Percentiles rank a stretch among this genome's conserved stretches.
phyloP scores from a whole-genome alignment of 1,140 invertebrate species.

The Caerostris extrusa region DNA sequence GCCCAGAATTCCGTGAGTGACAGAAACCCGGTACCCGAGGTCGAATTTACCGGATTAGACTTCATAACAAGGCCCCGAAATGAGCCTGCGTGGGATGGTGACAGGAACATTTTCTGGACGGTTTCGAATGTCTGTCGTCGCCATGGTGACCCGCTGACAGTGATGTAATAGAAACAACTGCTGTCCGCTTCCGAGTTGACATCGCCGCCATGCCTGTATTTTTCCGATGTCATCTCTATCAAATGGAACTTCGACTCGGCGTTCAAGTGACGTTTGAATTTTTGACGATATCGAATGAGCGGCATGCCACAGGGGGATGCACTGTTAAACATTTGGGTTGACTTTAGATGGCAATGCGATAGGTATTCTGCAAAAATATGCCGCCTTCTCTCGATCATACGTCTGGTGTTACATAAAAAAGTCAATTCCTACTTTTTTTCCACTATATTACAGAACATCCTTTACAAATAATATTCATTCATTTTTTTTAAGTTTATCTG shows the following conservation, averaged over 20 bases:
- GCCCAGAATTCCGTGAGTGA: not conserved
- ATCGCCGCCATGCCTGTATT: not conserved
- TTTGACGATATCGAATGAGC: too few species aligned
- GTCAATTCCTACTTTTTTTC: too few species aligned
- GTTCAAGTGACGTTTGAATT: too few species aligned
- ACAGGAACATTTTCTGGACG: not conserved
- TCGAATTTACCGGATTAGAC: not conserved
- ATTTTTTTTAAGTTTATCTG: too few species aligned
- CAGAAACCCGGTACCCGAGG: not conserved
- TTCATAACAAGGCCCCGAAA: not conserved
- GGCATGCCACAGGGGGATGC: too few species aligned
- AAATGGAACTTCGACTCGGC: not conserved
- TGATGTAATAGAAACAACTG: slow-evolving; percentile 1
- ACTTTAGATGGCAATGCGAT: too few species aligned
- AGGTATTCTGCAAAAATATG: too few species aligned
- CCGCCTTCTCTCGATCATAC: too few species aligned
- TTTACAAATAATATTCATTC: too few species aligned
- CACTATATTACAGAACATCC: too few species aligned
- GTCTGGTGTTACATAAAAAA: too few species aligned
- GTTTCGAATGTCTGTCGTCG: not conserved
- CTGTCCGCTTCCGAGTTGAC: not conserved
- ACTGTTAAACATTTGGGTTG: too few species aligned
- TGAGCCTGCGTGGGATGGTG: not conserved
- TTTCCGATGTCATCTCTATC: not conserved
- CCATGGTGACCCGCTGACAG: not conserved